These are phyloP conservation scores for Perizoma flavofasciatum DNA, from an alignment of 2,888 invertebrate genomes.

Conservation along the genomic window DNA sequence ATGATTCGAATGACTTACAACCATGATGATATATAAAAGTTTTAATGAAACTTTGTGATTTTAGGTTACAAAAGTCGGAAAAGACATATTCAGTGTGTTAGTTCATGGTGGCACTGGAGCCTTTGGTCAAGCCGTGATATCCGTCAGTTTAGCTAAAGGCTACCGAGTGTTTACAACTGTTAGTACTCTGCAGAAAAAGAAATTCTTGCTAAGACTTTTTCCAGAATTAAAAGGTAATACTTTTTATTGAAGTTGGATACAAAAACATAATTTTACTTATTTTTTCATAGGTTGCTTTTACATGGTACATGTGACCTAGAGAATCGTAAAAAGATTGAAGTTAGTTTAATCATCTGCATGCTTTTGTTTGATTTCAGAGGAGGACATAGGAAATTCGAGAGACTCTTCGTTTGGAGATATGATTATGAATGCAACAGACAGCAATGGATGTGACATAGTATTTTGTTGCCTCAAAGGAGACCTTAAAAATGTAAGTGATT, in stretches of 20 bases:
- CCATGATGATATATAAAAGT: too few species aligned
- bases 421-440: conserved; percentile 47
- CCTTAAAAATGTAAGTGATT: conserved; percentile 51
- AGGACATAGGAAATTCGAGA: conserved; percentile 57
- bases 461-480: conserved; percentile 47
- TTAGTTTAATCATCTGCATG: too few species aligned
- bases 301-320: too few species aligned
- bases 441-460: conserved; percentile 47
- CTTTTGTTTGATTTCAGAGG: conserved; percentile 45
- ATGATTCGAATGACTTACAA: too few species aligned
- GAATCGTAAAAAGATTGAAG: too few species aligned
- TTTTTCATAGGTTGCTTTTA: too few species aligned
- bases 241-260: neutral
- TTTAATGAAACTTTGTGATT: neutral
- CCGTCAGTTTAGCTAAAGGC: conserved; percentile 52
- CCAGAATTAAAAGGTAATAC: conserved; percentile 57
- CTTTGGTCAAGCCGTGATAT: conserved; percentile 62
- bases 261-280: neutral
- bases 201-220: conserved; percentile 55
- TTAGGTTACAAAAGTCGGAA: neutral
- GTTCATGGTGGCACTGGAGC: conserved; percentile 66
- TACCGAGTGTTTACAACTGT: conserved; percentile 64
- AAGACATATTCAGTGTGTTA: conserved; percentile 36
- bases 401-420: conserved; percentile 53
- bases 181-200: conserved; percentile 55